Base-by-base conservation (phyloP, 53 echinoderm and acorn worm genomes). In the Crossaster papposus region DNA sequence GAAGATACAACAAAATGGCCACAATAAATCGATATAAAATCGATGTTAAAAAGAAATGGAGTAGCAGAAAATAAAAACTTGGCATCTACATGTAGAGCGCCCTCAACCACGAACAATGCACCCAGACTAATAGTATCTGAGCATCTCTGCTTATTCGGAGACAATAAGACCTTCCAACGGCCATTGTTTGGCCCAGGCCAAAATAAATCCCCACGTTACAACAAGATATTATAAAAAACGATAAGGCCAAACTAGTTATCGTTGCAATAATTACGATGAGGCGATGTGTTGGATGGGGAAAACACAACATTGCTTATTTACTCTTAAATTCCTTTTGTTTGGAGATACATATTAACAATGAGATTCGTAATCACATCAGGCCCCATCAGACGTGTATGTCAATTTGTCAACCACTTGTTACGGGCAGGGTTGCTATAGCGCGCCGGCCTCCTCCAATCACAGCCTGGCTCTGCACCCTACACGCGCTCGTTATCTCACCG, bases 171-270 rank as follows among this genome's bases (percentile, higher is more conserved):
- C 11, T 65, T 36, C 63, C 22, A 35, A 26, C 77, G 36, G 75
- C 77, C 52, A 87, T 87, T 87, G 87, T 87, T 63, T 36, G 17
- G 72, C 36, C 76, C 75, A 34, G 38, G 76, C 72, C n/a, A 87
- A 76, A 87, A 87, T 77, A 87, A 87, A 87, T 87, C 77, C 77
- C 87, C 63, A 35, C 87, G 76, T 87, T n/a, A n/a, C n/a, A 87
- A 87, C 77, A 77, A 87, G 87, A 76, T 87, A 87, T 87, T 87
- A 77, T 76, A 77, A 87, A n/a, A 55, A 87, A 87, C 76, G 87
- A 76, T 76, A 62, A 87, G 28, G 54, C 28, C 20, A 52, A n/a
- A 86, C 83, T 63, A 87, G 87, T 76, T 58, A 72, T 87, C 55
- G 75, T 77, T 76, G 77, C 87, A 87, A 87, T 87, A 80, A 80